Evolutionary conservation across 2,888 invertebrate genomes (phyloP), one percentile per base, ranked within the genome.

Genomic region (Himalopsyche kuldschensis): DNA sequence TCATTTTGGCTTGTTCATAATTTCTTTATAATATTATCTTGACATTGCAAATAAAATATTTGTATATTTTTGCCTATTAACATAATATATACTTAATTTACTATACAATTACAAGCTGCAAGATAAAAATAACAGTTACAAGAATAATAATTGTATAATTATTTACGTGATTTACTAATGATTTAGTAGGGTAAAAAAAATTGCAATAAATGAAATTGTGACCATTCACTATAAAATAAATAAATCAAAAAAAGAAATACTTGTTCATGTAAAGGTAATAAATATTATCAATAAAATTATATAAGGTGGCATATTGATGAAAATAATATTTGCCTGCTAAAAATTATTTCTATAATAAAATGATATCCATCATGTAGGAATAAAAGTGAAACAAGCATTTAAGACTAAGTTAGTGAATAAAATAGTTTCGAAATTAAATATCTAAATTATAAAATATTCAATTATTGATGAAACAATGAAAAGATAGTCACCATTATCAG

Each of bases 401-500:
- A 75, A 81, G 76, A 81, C 78, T 82, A 82, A 69, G 75, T 78
- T 75, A 82, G 79, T 75, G 32, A 47, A 20, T 75, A 79, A 79
- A 48, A 32, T 75, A 41, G 47, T 80, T 69, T 27, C 69, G 69
- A 69, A 69, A 69, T 69, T 69, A 69, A 69, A 69, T 69, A 69
- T 69, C 69, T 75, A 80, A 80, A 55, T 35, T 63, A 78, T 6
- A 35, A 31, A 77, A 30, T 79, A 31, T 81, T 41, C 55, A 79
- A 69, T 69, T 69, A 69, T 69, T 69, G 11, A 30, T 69, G 10
- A 83, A 77, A 82, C 35, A 79, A 82, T 41, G 79, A 81, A 75
- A 80, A 80, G 75, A 83, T 83, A 83, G 80, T 77, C 83, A 83
- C 83, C 83, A 83, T 83, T 76, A 83, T 83, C 83, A 83, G 83